phyloP scores from a whole-genome alignment of 2,888 invertebrate species.

The Molorchus minor region DNA sequence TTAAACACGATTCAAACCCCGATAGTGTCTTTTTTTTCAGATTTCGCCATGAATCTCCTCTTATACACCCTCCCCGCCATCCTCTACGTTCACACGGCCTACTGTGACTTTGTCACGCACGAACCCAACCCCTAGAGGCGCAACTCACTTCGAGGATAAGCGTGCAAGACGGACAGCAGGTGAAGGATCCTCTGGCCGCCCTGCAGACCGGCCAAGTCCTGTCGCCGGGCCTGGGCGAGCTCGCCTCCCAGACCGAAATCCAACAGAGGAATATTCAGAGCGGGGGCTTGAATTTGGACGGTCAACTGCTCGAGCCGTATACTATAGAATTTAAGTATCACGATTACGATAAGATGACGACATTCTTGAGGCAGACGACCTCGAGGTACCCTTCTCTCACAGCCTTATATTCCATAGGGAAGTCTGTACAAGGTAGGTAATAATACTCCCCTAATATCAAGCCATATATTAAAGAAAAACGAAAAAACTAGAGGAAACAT shows the following conservation, averaged over 20 bases:
- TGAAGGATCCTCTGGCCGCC: slow-evolving; percentile 5
- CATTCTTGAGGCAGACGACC: slow-evolving; percentile 81
- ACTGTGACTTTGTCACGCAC: background rate
- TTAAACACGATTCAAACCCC: too few species aligned
- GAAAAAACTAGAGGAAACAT: background rate
- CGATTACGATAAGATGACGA: slow-evolving; percentile 85
- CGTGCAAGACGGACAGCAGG: slow-evolving; percentile 27
- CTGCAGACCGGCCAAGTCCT: background rate
- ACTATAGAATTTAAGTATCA: slow-evolving; percentile 82
- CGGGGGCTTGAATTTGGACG: slow-evolving; percentile 37
- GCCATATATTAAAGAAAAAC: background rate
- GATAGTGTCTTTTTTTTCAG: slow-evolving; percentile 6
- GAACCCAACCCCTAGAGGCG: slow-evolving; percentile 18
- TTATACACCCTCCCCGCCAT: slow-evolving; percentile 1
- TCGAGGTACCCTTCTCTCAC: slow-evolving; percentile 86
- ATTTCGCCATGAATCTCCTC: background rate
- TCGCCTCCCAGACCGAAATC: slow-evolving; percentile 11
- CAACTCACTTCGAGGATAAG: slow-evolving; percentile 38
- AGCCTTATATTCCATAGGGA: slow-evolving; percentile 91
- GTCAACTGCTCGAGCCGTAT: slow-evolving; percentile 50
- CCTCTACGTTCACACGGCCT: background rate
- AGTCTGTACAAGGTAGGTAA: slow-evolving; percentile 84
- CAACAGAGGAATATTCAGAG: slow-evolving; percentile 49
- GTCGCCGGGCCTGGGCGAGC: background rate
- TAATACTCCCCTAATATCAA: background rate